A percentile compares a stretch with the other conserved stretches of the same genome.
phyloP scores from a whole-genome alignment of 2,797 vertebrate species.

The Acipenser transmontanus region DNA sequence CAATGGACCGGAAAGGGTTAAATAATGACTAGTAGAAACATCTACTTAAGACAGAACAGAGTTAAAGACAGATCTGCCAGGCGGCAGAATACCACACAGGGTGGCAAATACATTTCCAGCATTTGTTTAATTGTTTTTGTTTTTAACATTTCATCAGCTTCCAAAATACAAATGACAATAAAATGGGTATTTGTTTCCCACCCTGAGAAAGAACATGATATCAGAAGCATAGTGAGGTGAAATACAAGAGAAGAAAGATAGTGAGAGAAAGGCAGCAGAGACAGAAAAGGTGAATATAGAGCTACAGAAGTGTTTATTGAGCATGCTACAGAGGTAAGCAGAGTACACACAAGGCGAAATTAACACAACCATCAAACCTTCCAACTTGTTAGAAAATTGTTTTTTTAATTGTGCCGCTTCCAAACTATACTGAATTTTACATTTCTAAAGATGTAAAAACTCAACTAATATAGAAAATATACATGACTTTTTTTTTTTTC shows the following conservation, averaged over 20 bases:
- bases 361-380: conserved; percentile 78
- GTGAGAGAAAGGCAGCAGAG: conserved; percentile 73
- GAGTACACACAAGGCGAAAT: conserved; percentile 73
- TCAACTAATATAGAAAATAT: conserved; percentile 81
- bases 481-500: conserved; percentile 61
- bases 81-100: conserved; percentile 63
- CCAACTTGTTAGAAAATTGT: conserved; percentile 83
- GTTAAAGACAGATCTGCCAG: conserved; percentile 60
- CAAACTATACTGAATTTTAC: conserved; percentile 83
- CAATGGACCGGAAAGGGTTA: too few relatives aligned
- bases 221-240: conserved; percentile 69
- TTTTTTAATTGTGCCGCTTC: conserved; percentile 89
- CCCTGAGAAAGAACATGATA: conserved; percentile 70
- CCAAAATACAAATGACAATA: conserved; percentile 15
- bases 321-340: conserved; percentile 95
- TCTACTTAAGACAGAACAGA: conserved; percentile 55
- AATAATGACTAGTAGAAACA: conserved; percentile 66
- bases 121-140: conserved; percentile 33
- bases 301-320: conserved; percentile 96
- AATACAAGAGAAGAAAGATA: conserved; percentile 46
- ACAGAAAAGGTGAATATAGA: conserved; percentile 80
- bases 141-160: conserved; percentile 15
- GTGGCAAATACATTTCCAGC: conserved; percentile 55
- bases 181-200: conserved; percentile 59
- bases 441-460: conserved; percentile 85